phyloP scores from a whole-genome alignment of 2,113 vertebrate species.

The Dryoscopus gambensis region DNA sequence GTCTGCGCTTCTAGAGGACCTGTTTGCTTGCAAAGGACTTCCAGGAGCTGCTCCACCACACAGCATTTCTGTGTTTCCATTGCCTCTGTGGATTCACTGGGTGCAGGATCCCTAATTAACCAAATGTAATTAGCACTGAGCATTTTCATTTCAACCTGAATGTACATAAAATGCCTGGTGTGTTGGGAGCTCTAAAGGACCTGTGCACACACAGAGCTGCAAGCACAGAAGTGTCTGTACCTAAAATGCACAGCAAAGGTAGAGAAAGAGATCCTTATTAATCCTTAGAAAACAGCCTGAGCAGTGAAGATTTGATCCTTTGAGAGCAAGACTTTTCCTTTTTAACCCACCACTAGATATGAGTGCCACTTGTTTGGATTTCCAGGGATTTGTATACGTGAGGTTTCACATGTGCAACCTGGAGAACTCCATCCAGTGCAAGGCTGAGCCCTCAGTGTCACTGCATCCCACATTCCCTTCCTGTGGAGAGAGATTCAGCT shows the following conservation, averaged over 20 bases:
- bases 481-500: neutral
- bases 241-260: neutral
- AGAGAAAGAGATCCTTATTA: neutral
- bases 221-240: neutral
- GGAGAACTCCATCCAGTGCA: neutral
- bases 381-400: neutral
- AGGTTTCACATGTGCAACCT: fast-evolving
- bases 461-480: neutral
- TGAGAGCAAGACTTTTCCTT: neutral
- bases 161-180: neutral
- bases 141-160: neutral
- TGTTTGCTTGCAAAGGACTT: neutral
- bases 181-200: neutral
- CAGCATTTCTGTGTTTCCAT: neutral
- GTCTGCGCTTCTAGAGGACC: neutral
- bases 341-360: neutral
- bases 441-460: neutral
- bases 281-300: neutral
- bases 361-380: neutral
- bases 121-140: neutral
- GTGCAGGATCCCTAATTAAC: neutral
- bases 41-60: neutral
- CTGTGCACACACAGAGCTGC: neutral
- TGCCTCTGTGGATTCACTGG: neutral
- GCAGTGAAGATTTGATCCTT: neutral